Conservation (phyloP, 35 echinoderm and acorn worm genomes). For the Patiria miniata region DNA sequence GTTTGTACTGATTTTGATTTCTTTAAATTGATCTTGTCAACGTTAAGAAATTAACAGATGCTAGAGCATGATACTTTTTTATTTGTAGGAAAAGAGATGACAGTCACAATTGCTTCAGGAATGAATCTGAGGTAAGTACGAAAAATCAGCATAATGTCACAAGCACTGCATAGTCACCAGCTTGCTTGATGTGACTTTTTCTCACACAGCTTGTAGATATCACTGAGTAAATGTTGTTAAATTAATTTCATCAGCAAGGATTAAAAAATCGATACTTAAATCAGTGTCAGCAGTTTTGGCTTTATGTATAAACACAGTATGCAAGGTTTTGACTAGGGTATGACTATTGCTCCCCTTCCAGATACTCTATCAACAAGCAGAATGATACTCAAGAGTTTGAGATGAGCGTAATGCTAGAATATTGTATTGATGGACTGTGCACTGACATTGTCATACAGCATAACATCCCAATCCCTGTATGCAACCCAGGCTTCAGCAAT, state of each 20-base stretch:
- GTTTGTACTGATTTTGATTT: background rate
- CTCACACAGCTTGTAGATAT: no score
- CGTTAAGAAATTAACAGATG: background rate
- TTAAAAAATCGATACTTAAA: no score
- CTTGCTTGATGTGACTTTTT: no score
- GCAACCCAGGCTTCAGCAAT: background rate
- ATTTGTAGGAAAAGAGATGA: slow-evolving; percentile 11
- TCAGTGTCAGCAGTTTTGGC: no score
- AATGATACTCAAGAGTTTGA: background rate
- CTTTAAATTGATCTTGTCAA: background rate
- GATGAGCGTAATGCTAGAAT: background rate
- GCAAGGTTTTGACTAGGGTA: no score
- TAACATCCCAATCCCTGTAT: background rate
- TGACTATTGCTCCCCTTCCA: background rate
- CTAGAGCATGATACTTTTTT: background rate
- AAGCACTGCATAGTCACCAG: no score
- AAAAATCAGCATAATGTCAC: no score
- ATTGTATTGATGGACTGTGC: no score
- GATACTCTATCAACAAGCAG: slow-evolving; percentile 10
- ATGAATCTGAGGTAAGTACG: background rate
- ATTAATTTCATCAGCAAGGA: no score
- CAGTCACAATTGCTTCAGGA: background rate
- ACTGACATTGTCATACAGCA: no score
- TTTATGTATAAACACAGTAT: no score
- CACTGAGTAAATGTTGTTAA: no score